phyloP scores from a whole-genome alignment of 2,113 vertebrate species.

The Sinocyclocheilus anshuiensis region DNA sequence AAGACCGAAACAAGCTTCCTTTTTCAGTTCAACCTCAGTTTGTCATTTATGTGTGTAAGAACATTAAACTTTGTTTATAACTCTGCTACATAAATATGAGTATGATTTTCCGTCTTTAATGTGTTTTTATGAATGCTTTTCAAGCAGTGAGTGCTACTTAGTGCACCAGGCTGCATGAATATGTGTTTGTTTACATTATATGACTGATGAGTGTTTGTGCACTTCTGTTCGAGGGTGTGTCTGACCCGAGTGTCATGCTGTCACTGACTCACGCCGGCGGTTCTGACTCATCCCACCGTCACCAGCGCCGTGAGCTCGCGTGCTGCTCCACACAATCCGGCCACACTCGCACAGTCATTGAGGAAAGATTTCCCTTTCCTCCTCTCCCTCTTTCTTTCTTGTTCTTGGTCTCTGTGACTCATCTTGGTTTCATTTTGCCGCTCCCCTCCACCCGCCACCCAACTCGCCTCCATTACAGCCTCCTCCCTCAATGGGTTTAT shows the following conservation, averaged over 20 bases:
- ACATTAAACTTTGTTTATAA: neutral
- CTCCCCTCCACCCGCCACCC: slow-evolving; percentile 30
- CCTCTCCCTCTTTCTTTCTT: slow-evolving; percentile 48
- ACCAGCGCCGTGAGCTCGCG: slow-evolving; percentile 47
- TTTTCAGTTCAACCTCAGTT: no score
- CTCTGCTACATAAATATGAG: neutral
- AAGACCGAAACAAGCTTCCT: neutral
- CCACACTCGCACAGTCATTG: slow-evolving; percentile 58
- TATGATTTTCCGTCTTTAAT: slow-evolving; percentile 16
- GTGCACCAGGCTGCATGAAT: slow-evolving; percentile 12
- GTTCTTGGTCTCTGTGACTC: slow-evolving; percentile 58
- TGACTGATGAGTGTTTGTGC: slow-evolving; percentile 29
- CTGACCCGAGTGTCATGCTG: slow-evolving; percentile 38
- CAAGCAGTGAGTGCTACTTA: slow-evolving; percentile 11
- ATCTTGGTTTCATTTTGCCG: slow-evolving; percentile 64
- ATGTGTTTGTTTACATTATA: slow-evolving; percentile 30
- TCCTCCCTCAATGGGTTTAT: slow-evolving; percentile 14
- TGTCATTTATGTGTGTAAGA: no score
- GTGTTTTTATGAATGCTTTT: slow-evolving; percentile 16
- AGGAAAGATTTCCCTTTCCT: slow-evolving; percentile 59
- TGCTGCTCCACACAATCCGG: slow-evolving; percentile 41
- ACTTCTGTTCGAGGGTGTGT: slow-evolving; percentile 40
- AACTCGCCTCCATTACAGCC: neutral
- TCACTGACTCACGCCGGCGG: slow-evolving; percentile 42
- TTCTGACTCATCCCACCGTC: slow-evolving; percentile 60